Conservation (phyloP, 2,113 vertebrate genomes). For the Oncorhynchus kisutch region DNA sequence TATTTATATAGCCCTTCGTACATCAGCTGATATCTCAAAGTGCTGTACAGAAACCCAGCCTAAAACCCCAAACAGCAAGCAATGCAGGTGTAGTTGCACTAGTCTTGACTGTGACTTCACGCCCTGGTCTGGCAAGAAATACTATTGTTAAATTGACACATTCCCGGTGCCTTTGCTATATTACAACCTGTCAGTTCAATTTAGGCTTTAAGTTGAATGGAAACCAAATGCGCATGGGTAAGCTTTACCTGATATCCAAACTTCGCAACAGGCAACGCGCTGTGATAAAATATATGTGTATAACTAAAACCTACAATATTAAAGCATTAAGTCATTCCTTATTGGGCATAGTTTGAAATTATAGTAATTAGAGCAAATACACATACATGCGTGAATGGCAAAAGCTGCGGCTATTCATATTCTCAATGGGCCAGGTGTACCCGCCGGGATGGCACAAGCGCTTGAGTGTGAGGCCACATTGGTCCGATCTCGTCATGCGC, state of each 20-base stretch:
- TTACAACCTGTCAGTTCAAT: constrained; percentile 17
- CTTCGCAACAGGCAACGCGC: not conserved
- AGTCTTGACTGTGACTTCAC: constrained; percentile 49
- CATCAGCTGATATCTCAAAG: no score
- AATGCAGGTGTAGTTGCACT: no score
- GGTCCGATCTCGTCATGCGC: not conserved
- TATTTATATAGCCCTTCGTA: no score
- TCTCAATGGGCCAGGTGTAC: no score
- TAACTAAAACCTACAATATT: not conserved
- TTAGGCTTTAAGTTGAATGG: not conserved
- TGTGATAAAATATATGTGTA: not conserved
- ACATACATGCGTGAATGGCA: no score
- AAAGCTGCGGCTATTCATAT: no score
- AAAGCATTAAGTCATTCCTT: not conserved
- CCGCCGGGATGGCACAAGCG: no score
- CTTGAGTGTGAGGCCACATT: not conserved
- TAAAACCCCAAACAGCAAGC: no score
- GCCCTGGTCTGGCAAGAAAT: constrained; percentile 16
- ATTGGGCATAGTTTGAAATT: not conserved
- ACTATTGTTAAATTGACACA: constrained; percentile 29
- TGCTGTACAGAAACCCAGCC: no score
- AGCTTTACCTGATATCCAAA: not conserved
- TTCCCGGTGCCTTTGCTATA: not conserved
- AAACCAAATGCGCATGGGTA: not conserved
- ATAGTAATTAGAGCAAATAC: no score